Base-by-base conservation (phyloP, 2,797 vertebrate genomes). In the Prionace glauca region DNA sequence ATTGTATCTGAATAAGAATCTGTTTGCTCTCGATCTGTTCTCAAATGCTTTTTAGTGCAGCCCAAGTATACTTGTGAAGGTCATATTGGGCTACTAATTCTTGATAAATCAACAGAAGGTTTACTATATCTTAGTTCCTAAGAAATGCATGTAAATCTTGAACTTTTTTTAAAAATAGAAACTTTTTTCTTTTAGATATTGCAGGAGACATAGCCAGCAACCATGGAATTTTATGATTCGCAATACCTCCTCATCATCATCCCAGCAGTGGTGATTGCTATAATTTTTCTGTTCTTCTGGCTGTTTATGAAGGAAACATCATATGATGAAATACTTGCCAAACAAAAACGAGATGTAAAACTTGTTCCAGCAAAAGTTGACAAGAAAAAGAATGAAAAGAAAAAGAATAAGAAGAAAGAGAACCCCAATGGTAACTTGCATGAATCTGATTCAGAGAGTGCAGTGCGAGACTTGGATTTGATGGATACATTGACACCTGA, bases 221-320 rank as follows among this genome's bases (percentile, higher is more conserved):
- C 98, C 96, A 98, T 99, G 98, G 99, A 99, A 97, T 98, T 99
- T 97, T 99, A 98, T 0, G 99, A 99, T 97, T 99, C 99, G 56
- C 99, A 99, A 96, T 99, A 99, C 98, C 98, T 99, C 95, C 98
- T 99, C 96, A 97, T 99, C 97, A 98, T 99, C 97, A 98, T 99
- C 96, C 99, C 99, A 96, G 98, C 98, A 32, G 97, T 99, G 96
- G 99, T 99, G 96, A 98, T 99, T 67, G 98, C 98, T 93, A 98
- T 99, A 96, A 99, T 99, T 98, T 99, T 99, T 97, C 98, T 99
- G 96, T 99, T 99, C 98, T 99, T 99, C 97, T 99, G 99, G 98
- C 98, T 99, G 96, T 99, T 99, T 97, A 99, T 99, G 99, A 99
- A 99, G 97, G 99, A 99, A 97, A 99, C 99, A 12, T 98, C 99